Conservation (phyloP, 2,888 invertebrate genomes). For the Nysson spinosus region DNA sequence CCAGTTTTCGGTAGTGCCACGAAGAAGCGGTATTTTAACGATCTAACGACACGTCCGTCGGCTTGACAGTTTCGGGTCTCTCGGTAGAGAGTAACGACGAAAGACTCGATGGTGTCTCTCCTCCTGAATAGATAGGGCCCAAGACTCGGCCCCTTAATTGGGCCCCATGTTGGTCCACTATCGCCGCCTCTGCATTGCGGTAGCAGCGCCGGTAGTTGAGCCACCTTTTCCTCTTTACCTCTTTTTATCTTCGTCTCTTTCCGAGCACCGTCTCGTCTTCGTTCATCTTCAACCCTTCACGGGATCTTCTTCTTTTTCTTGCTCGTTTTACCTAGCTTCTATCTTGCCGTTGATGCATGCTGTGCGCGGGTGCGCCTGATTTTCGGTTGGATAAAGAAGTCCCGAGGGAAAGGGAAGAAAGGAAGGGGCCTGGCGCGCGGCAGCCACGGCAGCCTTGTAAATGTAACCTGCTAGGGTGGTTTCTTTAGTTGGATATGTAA, state of each 20-base stretch:
- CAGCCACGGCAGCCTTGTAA: constrained; percentile 29
- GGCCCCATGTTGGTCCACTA: constrained; percentile 72
- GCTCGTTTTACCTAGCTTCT: constrained; percentile 45
- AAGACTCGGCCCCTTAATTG: constrained; percentile 70
- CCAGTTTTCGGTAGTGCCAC: constrained; percentile 62
- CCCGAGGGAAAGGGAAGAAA: background rate
- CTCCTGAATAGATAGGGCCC: constrained; percentile 61
- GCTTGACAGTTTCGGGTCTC: constrained; percentile 68
- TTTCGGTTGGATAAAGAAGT: constrained; percentile 65
- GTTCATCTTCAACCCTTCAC: constrained; percentile 26
- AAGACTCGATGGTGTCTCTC: constrained; percentile 26
- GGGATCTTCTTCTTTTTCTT: background rate
- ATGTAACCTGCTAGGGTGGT: constrained; percentile 13
- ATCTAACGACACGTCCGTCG: constrained; percentile 70
- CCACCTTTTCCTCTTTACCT: constrained; percentile 43
- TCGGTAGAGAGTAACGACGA: constrained; percentile 45
- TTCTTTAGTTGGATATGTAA: constrained; percentile 2
- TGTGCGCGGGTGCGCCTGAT: constrained; percentile 70
- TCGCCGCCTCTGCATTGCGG: constrained; percentile 60
- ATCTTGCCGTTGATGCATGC: constrained; percentile 60
- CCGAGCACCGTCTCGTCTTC: constrained; percentile 4
- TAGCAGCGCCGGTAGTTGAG: constrained; percentile 66
- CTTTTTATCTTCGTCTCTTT: constrained; percentile 33
- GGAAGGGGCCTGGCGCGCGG: background rate
- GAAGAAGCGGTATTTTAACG: constrained; percentile 72